Conservation (phyloP, 2,113 vertebrate species). For the Poecile atricapillus region DNA sequence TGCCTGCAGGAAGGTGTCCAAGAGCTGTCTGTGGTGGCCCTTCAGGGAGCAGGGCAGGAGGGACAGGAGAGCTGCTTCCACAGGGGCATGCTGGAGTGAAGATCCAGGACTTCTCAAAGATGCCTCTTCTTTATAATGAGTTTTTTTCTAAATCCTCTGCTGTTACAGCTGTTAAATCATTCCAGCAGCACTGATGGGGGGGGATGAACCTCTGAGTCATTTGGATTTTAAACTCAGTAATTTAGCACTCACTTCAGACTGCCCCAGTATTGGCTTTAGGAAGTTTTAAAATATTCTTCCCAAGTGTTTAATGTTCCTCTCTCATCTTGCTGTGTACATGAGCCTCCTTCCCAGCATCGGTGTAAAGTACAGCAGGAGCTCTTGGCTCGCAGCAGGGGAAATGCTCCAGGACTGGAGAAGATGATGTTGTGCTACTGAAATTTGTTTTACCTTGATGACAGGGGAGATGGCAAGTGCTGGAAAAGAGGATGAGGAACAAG, state of each 20-base stretch:
- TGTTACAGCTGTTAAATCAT: constrained; percentile 11
- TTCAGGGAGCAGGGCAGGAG: neutral
- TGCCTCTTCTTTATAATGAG: neutral
- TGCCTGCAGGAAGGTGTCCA: neutral
- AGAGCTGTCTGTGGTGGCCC: neutral
- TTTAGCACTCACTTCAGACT: neutral
- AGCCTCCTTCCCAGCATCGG: neutral
- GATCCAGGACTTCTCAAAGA: neutral
- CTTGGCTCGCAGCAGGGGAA: neutral
- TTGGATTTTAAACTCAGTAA: neutral
- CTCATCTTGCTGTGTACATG: neutral
- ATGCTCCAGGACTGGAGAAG: neutral
- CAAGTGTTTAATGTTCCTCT: neutral
- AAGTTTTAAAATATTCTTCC: neutral
- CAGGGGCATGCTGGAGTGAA: neutral
- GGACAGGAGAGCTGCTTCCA: neutral
- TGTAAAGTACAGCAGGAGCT: neutral
- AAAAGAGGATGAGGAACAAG: neutral
- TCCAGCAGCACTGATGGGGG: neutral
- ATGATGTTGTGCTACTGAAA: neutral
- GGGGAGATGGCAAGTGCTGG: neutral
- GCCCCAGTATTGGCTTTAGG: neutral
- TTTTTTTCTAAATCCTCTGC: neutral
- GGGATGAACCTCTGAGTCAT: constrained; percentile 34
- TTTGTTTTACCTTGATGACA: neutral